Evolutionary conservation across 2,888 invertebrate genomes (phyloP).

Genomic region (Perizoma flavofasciatum): DNA sequence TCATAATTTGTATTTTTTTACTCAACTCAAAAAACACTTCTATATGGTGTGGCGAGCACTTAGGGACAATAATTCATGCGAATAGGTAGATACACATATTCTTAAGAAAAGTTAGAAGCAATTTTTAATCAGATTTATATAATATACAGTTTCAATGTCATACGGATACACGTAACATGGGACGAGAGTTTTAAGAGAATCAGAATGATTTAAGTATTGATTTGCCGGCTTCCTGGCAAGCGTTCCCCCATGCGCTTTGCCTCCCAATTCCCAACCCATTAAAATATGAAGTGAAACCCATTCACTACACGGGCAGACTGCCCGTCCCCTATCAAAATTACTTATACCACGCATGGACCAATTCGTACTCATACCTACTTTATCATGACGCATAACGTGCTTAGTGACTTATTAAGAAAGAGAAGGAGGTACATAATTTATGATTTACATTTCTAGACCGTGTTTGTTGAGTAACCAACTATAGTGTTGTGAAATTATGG

Average conservation of each 20-base stretch:
- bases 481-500: neutral
- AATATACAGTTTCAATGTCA: no score
- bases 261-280: constrained; percentile 51
- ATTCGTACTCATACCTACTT: no score
- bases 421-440: no score
- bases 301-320: constrained; percentile 23
- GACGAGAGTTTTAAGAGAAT: constrained; percentile 10
- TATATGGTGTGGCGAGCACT: no score
- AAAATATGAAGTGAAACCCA: constrained; percentile 15
- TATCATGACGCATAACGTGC: neutral
- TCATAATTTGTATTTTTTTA: no score
- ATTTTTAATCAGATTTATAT: no score
- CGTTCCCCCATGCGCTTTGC: constrained; percentile 62
- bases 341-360: no score
- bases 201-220: constrained; percentile 57
- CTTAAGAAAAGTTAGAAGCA: no score
- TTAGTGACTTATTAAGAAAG: neutral
- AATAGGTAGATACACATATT: no score
- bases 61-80: no score
- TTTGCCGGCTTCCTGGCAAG: constrained; percentile 64
- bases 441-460: neutral
- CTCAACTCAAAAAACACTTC: no score
- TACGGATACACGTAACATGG: neutral
- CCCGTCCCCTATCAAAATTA: constrained; percentile 19
- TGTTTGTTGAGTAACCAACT: constrained; percentile 4